Evolutionary conservation across 2,888 invertebrate species (phyloP), one percentile per base, ranked within the genome.

Genomic region (Nomada ruficornis): DNA sequence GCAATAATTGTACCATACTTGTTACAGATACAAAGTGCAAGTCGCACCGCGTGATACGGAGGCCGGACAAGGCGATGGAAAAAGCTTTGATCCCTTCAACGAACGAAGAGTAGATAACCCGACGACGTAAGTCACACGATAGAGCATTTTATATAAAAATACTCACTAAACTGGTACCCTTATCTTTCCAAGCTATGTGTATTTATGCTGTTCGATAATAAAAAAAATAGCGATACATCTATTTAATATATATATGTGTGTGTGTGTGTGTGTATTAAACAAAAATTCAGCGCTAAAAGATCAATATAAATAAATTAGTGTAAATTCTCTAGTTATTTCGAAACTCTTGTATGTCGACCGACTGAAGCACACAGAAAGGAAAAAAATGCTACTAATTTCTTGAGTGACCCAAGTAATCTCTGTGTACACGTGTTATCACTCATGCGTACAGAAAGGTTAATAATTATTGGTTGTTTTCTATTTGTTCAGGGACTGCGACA

Each of bases 401-500:
- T 20, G 15, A n/a, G 13, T 5, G 23, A 23, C 23, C 2, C n/a
- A 9, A n/a, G 50, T n/a, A 26, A 54, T 29, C 20, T 36, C 42
- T 42, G 1, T 20, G 47, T 72, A 55, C 52, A 10, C 13, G 13
- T 59, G 13, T 42, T 42, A 5, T n/a, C 26, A 15, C 11, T 42
- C 36, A 20, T 9, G 36, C 11, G 13, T 23, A 18, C 18, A 11
- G 50, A 42, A n/a, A 13, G 10, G 20, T 11, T 11, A 0, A 20
- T 42, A 5, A 18, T 44, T 20, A 36, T 70, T 47, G 23, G 1
- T 65, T 47, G 26, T 65, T 88, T 68, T 36, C 11, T 62, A 26
- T 26, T 18, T 11, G 26, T 92, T n/a, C 94, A 98, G 98, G 85
- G 97, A 98, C 94, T 96, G 96, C 94, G 98, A 98, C 93, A 98